Base-by-base conservation (phyloP, 2,113 vertebrate species). In the Triplophysa siluroides region DNA sequence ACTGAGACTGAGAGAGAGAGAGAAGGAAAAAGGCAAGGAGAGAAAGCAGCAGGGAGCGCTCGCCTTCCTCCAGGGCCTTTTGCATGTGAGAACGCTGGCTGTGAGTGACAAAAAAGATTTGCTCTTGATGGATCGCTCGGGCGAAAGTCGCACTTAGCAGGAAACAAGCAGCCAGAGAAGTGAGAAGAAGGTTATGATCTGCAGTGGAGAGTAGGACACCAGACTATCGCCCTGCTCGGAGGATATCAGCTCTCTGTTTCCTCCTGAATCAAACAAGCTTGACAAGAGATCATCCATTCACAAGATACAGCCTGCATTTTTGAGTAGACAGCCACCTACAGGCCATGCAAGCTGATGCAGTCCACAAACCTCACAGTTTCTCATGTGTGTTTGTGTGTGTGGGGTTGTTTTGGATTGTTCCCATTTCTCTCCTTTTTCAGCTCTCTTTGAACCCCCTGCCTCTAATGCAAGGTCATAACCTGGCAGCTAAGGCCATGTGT, bases 321-420 rank as follows among this genome's bases (percentile, higher is more conserved):
- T 90, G 92, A 73, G 87, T 89, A 66, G 83, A 92, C 90, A 87
- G 93, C 92, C 93, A 91, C 88, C 94, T 95, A 81, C 88, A 92
- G 94, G 93, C 73, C 9, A 65, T 78, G 60, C 61, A 19, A 43
- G 81, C 43, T 65, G 69, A 23, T 84, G 64, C 83, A 85, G 78
- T 45, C 74, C 63, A 58, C 24, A 33, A 3, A 16, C 8, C 64
- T 43, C 76, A 58, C 70, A 66, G 29, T 26, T 26, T 43, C 33
- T 76, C 33, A 3, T 43, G 41, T 11, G 43, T 45, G 8, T 45
- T 45, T 45, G 43, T 11, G 68, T 71, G 61, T 74, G 41, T 66
- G 45, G 56, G 29, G 45, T 29, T 76, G n/a, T 50, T 73, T 66
- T 81, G 29, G 70, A 33, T 60, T 23, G 70, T 23, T 60, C 60